These are phyloP conservation scores for Tangara arthus DNA, from an alignment of 2,797 vertebrate genomes.

Conservation along the genomic window DNA sequence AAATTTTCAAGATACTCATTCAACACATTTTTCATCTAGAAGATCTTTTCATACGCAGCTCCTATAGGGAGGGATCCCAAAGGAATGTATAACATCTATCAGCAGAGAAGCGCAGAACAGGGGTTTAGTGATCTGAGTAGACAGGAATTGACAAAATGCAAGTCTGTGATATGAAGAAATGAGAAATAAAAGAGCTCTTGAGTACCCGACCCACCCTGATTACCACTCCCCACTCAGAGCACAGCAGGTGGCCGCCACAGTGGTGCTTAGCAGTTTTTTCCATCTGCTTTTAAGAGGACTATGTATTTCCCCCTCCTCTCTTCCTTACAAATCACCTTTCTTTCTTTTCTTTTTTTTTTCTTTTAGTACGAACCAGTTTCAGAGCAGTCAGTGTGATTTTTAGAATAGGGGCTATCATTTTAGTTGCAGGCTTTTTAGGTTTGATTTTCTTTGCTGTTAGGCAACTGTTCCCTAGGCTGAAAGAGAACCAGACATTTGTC, in stretches of 20 bases:
- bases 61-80: background rate
- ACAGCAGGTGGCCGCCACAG: background rate
- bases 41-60: conserved; percentile 14
- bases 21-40: conserved; percentile 26
- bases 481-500: background rate
- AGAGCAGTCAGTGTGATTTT: background rate
- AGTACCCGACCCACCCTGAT: background rate
- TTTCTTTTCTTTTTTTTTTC: background rate
- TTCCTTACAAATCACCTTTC: background rate
- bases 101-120: background rate
- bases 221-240: background rate
- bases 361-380: background rate
- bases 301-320: background rate
- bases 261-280: background rate
- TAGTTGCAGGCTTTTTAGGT: background rate
- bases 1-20: conserved; percentile 32
- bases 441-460: background rate
- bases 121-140: background rate
- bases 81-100: background rate
- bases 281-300: background rate
- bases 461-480: background rate
- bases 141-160: background rate
- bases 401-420: background rate
- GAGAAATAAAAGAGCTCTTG: background rate
- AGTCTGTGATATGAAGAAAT: conserved; percentile 10